Percentiles rank a stretch among this genome's conserved stretches.
phyloP scores from a whole-genome alignment of 2,113 vertebrate species.

The Rynchops niger region DNA sequence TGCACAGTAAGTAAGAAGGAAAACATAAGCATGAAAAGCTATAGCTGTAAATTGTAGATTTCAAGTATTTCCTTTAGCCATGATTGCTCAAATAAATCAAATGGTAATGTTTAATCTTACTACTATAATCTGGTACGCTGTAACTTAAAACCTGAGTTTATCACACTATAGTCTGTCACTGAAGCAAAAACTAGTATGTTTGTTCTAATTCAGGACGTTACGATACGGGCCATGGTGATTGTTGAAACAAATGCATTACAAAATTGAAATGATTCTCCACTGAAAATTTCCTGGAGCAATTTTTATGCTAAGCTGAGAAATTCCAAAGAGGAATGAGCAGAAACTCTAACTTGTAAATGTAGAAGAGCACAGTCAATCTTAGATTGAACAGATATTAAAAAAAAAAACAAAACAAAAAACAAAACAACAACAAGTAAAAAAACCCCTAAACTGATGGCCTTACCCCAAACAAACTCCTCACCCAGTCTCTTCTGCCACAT shows the following conservation, averaged over 20 bases:
- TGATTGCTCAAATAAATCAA: neutral
- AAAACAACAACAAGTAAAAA: neutral
- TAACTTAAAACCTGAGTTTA: neutral
- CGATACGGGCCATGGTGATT: neutral
- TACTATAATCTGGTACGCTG: neutral
- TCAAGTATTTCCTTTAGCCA: neutral
- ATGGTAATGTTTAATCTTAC: neutral
- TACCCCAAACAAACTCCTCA: neutral
- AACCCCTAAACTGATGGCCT: fast-evolving
- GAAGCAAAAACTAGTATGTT: neutral
- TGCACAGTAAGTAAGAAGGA: neutral
- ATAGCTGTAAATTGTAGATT: neutral
- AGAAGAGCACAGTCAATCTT: neutral
- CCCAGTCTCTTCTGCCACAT: neutral
- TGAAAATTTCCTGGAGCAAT: neutral
- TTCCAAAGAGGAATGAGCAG: neutral
- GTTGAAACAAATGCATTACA: neutral
- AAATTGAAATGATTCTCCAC: neutral
- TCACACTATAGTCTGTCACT: neutral
- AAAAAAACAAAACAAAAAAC: neutral
- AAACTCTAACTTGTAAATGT: neutral
- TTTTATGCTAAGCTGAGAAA: neutral
- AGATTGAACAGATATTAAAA: neutral
- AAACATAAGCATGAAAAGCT: neutral
- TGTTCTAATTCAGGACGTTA: neutral